Evolutionary conservation across 2,797 vertebrate species (phyloP).

Genomic region (Geotrypetes seraphini): DNA sequence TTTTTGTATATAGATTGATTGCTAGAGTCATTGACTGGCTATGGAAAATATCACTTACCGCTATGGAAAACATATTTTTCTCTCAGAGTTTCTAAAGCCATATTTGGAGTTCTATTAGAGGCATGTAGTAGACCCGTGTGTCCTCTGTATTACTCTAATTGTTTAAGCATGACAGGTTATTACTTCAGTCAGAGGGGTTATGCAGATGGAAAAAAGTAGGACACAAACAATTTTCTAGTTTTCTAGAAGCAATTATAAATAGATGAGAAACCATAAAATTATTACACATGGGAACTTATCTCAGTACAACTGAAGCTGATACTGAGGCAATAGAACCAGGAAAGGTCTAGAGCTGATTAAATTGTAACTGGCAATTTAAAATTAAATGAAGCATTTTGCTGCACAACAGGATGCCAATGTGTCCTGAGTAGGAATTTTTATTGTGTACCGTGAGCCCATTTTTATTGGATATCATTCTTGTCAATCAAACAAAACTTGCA

Average conservation of each 20-base stretch:
- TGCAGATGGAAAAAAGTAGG: conserved; percentile 22
- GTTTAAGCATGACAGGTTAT: conserved; percentile 40
- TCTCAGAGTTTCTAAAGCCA: conserved; percentile 20
- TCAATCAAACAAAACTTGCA: conserved; percentile 25
- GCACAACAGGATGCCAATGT: not conserved
- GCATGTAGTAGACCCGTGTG: conserved; percentile 18
- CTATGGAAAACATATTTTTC: conserved; percentile 10
- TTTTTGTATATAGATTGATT: not conserved
- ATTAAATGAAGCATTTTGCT: conserved; percentile 16
- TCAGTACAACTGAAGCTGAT: conserved; percentile 15
- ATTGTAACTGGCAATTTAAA: conserved; percentile 28
- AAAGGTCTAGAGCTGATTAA: conserved; percentile 22
- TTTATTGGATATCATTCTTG: conserved; percentile 26
- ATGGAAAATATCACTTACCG: conserved; percentile 4
- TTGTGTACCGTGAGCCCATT: conserved; percentile 5
- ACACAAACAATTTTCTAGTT: conserved; percentile 35
- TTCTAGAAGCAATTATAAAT: conserved; percentile 42
- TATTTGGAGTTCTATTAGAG: conserved; percentile 22
- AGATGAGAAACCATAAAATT: conserved; percentile 37
- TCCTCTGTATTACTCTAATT: conserved; percentile 35
- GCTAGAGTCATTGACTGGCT: not conserved
- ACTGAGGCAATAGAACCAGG: conserved; percentile 11
- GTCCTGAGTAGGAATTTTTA: too few relatives aligned
- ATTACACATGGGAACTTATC: conserved; percentile 20
- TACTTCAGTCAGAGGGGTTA: conserved; percentile 31